Percentiles rank a stretch among this genome's conserved stretches.
Conservation (phyloP, 1,140 invertebrate genomes). For the Battus philenor region DNA sequence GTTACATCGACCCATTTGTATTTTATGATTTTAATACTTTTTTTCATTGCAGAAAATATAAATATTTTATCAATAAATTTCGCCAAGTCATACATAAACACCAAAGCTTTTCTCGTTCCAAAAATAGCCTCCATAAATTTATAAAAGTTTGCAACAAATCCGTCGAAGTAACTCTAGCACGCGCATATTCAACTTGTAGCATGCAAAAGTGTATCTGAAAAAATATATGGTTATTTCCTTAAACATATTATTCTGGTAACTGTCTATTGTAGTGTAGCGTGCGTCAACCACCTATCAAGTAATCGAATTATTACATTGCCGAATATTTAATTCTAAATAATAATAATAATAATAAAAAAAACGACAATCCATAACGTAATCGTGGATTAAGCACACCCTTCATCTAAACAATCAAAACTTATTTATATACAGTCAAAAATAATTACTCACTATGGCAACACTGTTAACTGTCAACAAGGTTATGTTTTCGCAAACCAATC, state of each 20-base stretch:
- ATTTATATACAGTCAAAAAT: slow-evolving; percentile 67
- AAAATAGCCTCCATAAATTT: slow-evolving; percentile 45
- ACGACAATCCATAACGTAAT: slow-evolving; percentile 45
- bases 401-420: slow-evolving; percentile 67
- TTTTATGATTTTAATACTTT: too few relatives aligned
- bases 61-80: too few relatives aligned
- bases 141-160: too few relatives aligned
- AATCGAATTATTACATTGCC: slow-evolving; percentile 32
- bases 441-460: slow-evolving; percentile 72
- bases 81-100: too few relatives aligned
- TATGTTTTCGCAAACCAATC: slow-evolving; percentile 65
- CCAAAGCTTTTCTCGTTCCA: too few relatives aligned
- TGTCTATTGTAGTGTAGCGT: slow-evolving; percentile 58
- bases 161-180: slow-evolving; percentile 26
- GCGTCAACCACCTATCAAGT: slow-evolving; percentile 41
- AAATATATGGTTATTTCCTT: slow-evolving; percentile 56
- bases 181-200: slow-evolving; percentile 39
- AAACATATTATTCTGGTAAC: slow-evolving; percentile 67
- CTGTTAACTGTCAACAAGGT: slow-evolving; percentile 70
- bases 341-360: too few relatives aligned
- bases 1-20: slow-evolving; percentile 21
- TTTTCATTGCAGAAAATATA: too few relatives aligned
- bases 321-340: slow-evolving; percentile 51
- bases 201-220: slow-evolving; percentile 52
- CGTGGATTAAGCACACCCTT: slow-evolving; percentile 58